phyloP scores from a whole-genome alignment of 30 jellyfish, hydroid and myxozoan genomes.

The Haliclystus octoradiatus region DNA sequence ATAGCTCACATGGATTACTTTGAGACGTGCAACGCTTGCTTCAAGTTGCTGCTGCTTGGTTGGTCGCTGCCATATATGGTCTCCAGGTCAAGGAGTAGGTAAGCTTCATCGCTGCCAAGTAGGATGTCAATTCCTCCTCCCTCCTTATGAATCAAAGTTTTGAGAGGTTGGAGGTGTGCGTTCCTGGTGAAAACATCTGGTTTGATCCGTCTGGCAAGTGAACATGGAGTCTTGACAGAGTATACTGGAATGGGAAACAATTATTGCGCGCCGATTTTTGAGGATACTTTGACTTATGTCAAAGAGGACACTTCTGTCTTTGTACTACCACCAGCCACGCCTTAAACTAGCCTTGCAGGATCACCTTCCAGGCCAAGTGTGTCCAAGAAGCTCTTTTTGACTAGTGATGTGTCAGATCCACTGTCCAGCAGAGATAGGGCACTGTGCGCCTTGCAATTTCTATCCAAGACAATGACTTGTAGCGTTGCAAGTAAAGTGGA shows the following conservation, averaged over 20 bases:
- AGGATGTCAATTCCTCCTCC: neutral
- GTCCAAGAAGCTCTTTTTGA: constrained; percentile 1
- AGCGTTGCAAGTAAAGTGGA: constrained; percentile 1
- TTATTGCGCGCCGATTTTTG: too few species aligned
- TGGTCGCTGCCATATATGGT: neutral
- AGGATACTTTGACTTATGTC: too few species aligned
- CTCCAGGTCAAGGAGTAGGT: too few species aligned
- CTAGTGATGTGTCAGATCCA: constrained; percentile 2
- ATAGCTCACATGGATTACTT: neutral
- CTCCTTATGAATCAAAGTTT: neutral
- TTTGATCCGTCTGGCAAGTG: too few species aligned
- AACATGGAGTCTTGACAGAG: too few species aligned
- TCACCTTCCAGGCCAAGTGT: constrained; percentile 2
- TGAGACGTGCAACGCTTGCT: neutral
- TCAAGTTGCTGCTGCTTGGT: neutral
- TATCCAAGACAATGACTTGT: neutral
- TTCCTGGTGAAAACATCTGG: neutral
- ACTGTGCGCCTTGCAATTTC: neutral
- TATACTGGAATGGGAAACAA: too few species aligned
- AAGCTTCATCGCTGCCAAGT: neutral
- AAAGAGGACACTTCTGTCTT: too few species aligned
- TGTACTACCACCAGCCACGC: too few species aligned
- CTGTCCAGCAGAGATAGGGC: constrained; percentile 1
- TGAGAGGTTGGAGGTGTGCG: neutral
- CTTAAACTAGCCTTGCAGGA: constrained; percentile 1